Evolutionary conservation across 2,797 vertebrate species (phyloP).

Genomic region (Chromis chromis): DNA sequence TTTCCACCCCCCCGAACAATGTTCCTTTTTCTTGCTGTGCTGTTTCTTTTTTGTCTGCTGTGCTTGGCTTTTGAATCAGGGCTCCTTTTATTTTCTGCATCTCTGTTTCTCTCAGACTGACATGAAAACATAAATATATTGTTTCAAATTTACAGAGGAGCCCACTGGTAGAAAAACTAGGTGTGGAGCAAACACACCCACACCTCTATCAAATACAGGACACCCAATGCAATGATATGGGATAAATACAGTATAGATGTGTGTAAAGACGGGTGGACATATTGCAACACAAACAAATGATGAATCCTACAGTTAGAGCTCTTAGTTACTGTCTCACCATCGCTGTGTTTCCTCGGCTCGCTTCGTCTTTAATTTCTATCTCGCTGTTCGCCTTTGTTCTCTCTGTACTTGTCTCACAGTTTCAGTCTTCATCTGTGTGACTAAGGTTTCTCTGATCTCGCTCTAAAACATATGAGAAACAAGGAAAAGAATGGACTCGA

Average conservation of each 20-base stretch:
- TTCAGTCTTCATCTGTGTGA: slow-evolving; percentile 22
- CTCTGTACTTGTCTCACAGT: not conserved
- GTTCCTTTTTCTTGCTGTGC: slow-evolving; percentile 14
- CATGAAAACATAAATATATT: slow-evolving; percentile 9
- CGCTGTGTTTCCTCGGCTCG: not conserved
- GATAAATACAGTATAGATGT: slow-evolving; percentile 4
- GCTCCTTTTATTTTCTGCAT: not conserved
- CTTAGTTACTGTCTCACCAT: not conserved
- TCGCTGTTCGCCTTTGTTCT: slow-evolving; percentile 18
- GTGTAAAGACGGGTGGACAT: not conserved
- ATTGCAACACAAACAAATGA: not conserved
- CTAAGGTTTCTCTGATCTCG: slow-evolving; percentile 18
- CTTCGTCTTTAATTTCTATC: slow-evolving; percentile 9
- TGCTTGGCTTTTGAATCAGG: slow-evolving; percentile 15
- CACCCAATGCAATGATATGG: not conserved
- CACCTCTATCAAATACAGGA: slow-evolving; percentile 19
- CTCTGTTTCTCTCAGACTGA: slow-evolving; percentile 19
- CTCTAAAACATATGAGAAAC: slow-evolving; percentile 5
- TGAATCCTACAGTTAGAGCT: not conserved
- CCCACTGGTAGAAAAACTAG: not conserved
- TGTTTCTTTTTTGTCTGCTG: slow-evolving; percentile 8
- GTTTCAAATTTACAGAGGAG: slow-evolving; percentile 31
- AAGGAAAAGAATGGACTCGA: slow-evolving; percentile 12
- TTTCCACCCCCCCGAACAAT: slow-evolving; percentile 11
- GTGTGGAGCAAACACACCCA: slow-evolving; percentile 13